Evolutionary conservation across 2,797 vertebrate species (phyloP), one percentile per base, ranked within the genome.

Genomic region (Cossypha niveicapilla): DNA sequence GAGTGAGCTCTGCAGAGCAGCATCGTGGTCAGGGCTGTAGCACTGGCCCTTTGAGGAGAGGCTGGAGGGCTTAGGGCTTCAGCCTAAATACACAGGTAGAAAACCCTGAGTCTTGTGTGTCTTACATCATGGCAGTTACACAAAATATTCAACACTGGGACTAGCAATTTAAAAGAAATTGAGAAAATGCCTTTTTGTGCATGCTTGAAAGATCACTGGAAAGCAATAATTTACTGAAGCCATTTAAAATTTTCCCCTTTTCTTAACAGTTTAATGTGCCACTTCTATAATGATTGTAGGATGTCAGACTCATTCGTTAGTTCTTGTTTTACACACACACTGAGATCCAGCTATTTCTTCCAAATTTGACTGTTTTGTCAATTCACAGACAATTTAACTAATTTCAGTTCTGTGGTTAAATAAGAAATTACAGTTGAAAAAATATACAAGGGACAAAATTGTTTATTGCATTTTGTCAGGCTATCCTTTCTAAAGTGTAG

Each of bases 1-100:
- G 13, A 47, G 5, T 34, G 23, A 77, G 7, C 8, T 45, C 39
- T 3, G 2, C 11, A n/a, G 16, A 71, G 13, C 5, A 7, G 3
- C 48, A 14, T 18, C 0, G 5, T 54, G 9, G 3, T 21, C n/a
- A 71, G 18, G 21, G 7, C 6, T 81, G 35, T 22, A 84, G 15
- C 14, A 17, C 1, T 16, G 8, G 3, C 8, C 19, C 10, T 41
- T 7, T n/a, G 6, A 61, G 27, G 3, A 70, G 13, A 39, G 5
- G 9, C 10, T 61, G 13, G 13, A 51, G 10, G 6, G 25, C 3
- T 35, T 22, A 34, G 9, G 5, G 4, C 7, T 58, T 70, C 18
- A 66, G 4, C 13, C 8, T 45, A 22, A 51, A 58, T 13, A 22
- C 11, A 9, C 8, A 1, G 21, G 17, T 8, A 67, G 35, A 23